These are phyloP conservation scores for Cynodonichthys magdalenae DNA, from an alignment of 2,797 vertebrate species.

Conservation along the genomic window DNA sequence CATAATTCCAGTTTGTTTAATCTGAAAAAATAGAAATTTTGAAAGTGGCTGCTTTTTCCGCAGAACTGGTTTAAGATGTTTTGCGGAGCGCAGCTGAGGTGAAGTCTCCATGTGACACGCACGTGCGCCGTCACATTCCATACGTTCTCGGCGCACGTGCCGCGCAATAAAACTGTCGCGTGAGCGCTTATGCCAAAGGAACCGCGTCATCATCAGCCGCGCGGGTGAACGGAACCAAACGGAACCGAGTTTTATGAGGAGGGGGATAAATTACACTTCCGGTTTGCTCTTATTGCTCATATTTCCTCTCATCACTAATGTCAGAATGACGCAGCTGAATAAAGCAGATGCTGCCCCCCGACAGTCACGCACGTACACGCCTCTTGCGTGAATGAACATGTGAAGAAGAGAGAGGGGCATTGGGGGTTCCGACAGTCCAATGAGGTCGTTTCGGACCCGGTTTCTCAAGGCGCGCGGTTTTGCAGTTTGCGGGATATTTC, in stretches of 20 bases:
- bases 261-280: background rate
- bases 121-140: slow-evolving; percentile 63
- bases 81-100: slow-evolving; percentile 28
- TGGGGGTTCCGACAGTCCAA: no score
- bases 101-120: slow-evolving; percentile 30
- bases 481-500: slow-evolving; percentile 47
- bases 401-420: background rate
- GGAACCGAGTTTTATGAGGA: no score
- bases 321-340: slow-evolving; percentile 57
- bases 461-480: no score
- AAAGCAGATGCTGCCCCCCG: background rate
- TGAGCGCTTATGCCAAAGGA: background rate
- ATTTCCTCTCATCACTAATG: slow-evolving; percentile 26
- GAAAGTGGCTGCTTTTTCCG: no score
- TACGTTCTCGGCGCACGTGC: slow-evolving; percentile 55
- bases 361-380: slow-evolving; percentile 7
- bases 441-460: no score
- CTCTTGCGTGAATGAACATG: background rate
- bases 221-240: no score
- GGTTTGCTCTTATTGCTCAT: background rate
- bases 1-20: no score
- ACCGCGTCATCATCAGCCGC: no score
- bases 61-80: no score
- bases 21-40: no score
- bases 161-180: slow-evolving; percentile 7